Conservation (phyloP, 2,113 vertebrate genomes). For the Arenaria interpres region DNA sequence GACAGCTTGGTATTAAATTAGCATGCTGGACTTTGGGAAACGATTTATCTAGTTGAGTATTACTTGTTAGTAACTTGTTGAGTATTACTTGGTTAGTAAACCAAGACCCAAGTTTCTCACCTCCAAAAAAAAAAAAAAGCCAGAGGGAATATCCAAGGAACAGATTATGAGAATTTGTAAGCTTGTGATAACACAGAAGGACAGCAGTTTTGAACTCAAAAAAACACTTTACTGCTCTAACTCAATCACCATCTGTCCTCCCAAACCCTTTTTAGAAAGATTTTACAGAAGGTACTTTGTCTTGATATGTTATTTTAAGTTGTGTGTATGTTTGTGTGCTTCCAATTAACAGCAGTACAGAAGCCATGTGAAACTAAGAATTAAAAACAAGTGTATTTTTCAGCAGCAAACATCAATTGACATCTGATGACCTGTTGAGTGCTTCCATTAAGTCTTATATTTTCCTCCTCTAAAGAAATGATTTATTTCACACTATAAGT, state of each 20-base stretch:
- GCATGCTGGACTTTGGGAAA: background rate
- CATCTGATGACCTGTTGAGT: background rate
- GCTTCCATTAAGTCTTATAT: background rate
- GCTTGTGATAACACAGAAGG: background rate
- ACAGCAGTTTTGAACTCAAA: background rate
- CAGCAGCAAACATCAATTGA: background rate
- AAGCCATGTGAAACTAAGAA: background rate
- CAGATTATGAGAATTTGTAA: background rate
- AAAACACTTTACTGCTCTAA: background rate
- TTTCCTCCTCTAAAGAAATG: background rate
- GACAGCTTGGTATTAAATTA: background rate
- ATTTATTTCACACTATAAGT: background rate
- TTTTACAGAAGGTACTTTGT: background rate
- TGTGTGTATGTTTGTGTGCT: background rate
- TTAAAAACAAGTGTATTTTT: background rate
- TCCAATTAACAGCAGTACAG: background rate
- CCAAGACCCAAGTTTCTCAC: background rate
- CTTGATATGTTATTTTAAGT: background rate
- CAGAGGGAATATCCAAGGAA: background rate
- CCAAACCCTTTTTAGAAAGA: background rate
- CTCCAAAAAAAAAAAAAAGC: background rate
- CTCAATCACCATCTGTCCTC: background rate
- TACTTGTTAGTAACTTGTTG: background rate
- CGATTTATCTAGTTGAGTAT: background rate
- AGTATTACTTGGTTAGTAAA: background rate